phyloP scores from a whole-genome alignment of 2,888 invertebrate genomes.

The Leptopterna dolabrata region DNA sequence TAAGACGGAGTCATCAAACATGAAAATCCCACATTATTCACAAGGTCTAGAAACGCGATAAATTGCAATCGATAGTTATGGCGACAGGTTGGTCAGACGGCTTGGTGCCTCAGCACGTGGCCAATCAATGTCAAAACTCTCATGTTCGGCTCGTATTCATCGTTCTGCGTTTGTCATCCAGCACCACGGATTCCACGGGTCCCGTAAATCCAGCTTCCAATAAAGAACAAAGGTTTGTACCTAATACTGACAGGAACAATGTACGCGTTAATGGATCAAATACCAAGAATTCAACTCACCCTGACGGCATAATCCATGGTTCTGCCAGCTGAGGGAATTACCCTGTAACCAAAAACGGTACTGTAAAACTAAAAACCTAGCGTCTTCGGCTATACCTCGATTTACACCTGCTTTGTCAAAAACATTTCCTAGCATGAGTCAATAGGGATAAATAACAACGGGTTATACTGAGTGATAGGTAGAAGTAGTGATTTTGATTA shows the following conservation, averaged over 20 bases:
- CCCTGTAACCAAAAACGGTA: background rate
- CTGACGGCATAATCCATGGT: conserved; percentile 37
- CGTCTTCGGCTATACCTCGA: too few relatives aligned
- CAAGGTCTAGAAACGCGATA: background rate
- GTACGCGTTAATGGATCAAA: too few relatives aligned
- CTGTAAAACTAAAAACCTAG: background rate
- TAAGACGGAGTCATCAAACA: background rate
- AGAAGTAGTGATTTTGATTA: too few relatives aligned
- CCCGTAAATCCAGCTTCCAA: too few relatives aligned
- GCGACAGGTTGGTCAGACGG: conserved; percentile 31
- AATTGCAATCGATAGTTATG: background rate
- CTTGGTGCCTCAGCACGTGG: background rate
- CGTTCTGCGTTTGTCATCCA: too few relatives aligned
- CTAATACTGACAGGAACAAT: too few relatives aligned
- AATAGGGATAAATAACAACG: too few relatives aligned
- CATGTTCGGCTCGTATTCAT: background rate
- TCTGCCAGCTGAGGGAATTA: conserved; percentile 27
- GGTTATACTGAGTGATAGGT: too few relatives aligned
- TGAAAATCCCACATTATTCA: background rate
- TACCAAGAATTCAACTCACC: background rate
- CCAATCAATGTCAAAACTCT: background rate
- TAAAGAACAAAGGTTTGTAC: too few relatives aligned
- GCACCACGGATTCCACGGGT: too few relatives aligned
- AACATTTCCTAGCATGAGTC: too few relatives aligned
- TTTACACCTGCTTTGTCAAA: too few relatives aligned